Evolutionary conservation across 2,888 invertebrate genomes (phyloP).

Genomic region (Eulithis prunata): DNA sequence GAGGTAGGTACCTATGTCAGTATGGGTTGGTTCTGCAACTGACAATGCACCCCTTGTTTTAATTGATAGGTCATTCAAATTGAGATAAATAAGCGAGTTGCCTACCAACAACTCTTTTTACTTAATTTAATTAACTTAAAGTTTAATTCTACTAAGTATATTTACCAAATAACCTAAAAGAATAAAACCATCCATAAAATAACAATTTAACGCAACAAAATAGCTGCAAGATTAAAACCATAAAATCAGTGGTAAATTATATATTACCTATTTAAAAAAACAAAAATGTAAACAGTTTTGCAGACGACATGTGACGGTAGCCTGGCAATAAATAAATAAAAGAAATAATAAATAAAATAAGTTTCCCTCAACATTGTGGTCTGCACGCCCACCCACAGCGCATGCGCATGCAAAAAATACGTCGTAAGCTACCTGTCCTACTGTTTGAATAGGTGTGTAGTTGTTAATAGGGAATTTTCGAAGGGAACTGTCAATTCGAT

Average conservation of each 20-base stretch:
- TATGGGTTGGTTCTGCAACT: too few species aligned
- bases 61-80: too few species aligned
- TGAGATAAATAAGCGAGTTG: too few species aligned
- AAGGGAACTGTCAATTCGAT: constrained; percentile 36
- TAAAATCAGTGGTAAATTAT: constrained; percentile 15
- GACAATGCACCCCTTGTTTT: too few species aligned
- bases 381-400: constrained; percentile 57
- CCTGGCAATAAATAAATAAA: constrained; percentile 57
- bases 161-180: too few species aligned
- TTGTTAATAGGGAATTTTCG: constrained; percentile 42
- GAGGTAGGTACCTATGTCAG: too few species aligned
- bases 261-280: constrained; percentile 26
- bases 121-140: too few species aligned
- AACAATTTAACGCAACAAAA: not conserved
- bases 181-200: too few species aligned
- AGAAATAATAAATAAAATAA: constrained; percentile 47
- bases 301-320: constrained; percentile 55
- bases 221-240: not conserved
- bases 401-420: constrained; percentile 58
- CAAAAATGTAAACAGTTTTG: constrained; percentile 21
- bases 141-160: too few species aligned
- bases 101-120: too few species aligned
- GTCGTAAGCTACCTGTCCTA: constrained; percentile 45
- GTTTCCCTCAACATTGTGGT: constrained; percentile 52
- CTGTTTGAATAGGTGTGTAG: constrained; percentile 47